Evolutionary conservation across 64 coral and sea anemone genomes (phyloP).

Genomic region (Hydrozoanthus tunicans): DNA sequence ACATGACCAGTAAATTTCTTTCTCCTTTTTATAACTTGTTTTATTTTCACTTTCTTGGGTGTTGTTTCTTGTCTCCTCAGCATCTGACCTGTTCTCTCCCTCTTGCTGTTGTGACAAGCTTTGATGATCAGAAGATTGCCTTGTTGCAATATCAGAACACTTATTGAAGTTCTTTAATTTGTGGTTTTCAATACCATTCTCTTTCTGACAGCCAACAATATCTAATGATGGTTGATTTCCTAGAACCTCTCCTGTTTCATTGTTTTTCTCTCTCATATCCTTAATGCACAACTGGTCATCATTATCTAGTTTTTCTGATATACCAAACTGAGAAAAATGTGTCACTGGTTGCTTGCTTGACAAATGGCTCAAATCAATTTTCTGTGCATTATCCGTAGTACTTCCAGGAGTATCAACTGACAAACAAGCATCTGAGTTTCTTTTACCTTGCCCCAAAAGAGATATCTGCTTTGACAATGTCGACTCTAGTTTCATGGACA

Average conservation of each 20-base stretch:
- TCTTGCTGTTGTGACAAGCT: not conserved
- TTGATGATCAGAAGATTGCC: not conserved
- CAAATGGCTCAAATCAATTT: not conserved
- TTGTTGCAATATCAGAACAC: not conserved
- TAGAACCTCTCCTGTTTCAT: not conserved
- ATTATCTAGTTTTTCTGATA: not conserved
- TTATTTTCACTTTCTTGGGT: not conserved
- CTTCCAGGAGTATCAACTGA: not conserved
- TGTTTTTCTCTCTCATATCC: not conserved
- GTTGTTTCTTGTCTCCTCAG: not conserved
- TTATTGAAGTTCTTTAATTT: not conserved
- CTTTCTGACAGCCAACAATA: not conserved
- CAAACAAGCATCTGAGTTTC: not conserved
- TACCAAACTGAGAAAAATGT: not conserved
- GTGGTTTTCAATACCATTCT: not conserved
- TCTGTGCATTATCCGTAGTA: not conserved
- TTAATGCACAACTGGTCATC: not conserved
- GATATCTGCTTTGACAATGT: not conserved
- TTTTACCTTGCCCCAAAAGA: not conserved
- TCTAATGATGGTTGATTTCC: not conserved
- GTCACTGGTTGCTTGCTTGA: not conserved
- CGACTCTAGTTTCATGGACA: not conserved
- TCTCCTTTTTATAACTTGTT: not conserved
- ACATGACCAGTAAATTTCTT: not conserved
- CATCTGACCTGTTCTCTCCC: not conserved